phyloP scores from a whole-genome alignment of 1,140 invertebrate genomes.

The Cydia pomonella region DNA sequence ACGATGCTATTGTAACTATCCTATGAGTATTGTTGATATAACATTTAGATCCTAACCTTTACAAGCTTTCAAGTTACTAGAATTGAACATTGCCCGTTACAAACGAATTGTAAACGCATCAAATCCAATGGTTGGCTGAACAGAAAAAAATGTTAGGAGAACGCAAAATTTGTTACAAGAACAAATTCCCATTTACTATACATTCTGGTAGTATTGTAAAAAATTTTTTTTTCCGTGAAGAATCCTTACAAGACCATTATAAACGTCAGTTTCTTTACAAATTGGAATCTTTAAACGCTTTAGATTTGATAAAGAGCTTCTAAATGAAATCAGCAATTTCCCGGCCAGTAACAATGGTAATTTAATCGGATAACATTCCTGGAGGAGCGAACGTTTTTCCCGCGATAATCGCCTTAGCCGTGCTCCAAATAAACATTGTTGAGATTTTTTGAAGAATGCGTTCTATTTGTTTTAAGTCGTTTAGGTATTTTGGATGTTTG shows the following conservation, averaged over 20 bases:
- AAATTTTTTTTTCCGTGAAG: too few relatives aligned
- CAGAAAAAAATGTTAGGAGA: too few relatives aligned
- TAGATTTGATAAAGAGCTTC: slow-evolving; percentile 2
- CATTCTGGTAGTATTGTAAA: too few relatives aligned
- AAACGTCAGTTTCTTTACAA: not conserved
- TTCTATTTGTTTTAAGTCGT: not conserved
- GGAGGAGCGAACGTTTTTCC: slow-evolving; percentile 20
- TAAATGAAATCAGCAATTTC: slow-evolving; percentile 20
- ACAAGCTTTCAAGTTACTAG: too few relatives aligned
- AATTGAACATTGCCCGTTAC: too few relatives aligned
- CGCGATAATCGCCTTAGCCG: slow-evolving; percentile 9
- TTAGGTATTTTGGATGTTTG: not conserved
- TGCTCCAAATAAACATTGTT: not conserved
- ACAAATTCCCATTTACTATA: too few relatives aligned
- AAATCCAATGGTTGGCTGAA: too few relatives aligned
- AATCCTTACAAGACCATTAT: not conserved
- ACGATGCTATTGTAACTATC: too few relatives aligned
- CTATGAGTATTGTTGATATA: too few relatives aligned
- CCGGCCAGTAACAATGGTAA: not conserved
- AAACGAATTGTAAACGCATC: too few relatives aligned
- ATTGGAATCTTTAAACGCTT: slow-evolving; percentile 12
- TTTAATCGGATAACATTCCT: slow-evolving; percentile 16
- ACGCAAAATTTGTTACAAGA: too few relatives aligned
- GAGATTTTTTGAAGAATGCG: slow-evolving; percentile 1
- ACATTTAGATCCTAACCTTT: too few relatives aligned